A percentile compares a stretch with the other conserved stretches of the same genome.
Evolutionary conservation across 2,113 vertebrate genomes (phyloP).

Genomic region (Oxyura jamaicensis): DNA sequence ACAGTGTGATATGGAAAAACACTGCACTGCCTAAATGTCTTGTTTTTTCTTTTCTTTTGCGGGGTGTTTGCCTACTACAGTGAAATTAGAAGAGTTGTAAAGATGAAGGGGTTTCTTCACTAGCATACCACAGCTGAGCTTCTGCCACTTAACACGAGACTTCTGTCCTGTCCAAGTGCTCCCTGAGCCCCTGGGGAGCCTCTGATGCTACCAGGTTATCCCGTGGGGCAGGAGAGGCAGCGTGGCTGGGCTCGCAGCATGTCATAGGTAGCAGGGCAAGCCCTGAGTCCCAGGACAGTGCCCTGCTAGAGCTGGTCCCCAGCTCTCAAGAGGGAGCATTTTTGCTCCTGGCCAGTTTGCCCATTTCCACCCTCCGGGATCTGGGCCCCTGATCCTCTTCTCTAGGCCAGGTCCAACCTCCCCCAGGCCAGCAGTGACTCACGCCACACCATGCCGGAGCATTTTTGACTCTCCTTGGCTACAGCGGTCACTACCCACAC

Average conservation of each 20-base stretch:
- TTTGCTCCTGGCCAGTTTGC: neutral
- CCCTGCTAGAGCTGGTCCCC: neutral
- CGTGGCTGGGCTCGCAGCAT: too few relatives aligned
- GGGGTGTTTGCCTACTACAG: neutral
- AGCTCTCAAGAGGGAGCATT: neutral
- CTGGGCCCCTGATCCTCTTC: rapidly evolving
- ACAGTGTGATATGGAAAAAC: rapidly evolving
- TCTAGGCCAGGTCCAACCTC: rapidly evolving
- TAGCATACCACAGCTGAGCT: neutral
- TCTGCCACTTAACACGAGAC: neutral
- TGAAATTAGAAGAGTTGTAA: neutral
- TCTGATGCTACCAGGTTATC: rapidly evolving
- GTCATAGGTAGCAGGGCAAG: neutral
- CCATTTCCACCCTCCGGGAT: rapidly evolving
- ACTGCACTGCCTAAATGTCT: neutral
- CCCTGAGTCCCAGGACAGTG: rapidly evolving
- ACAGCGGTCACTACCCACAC: neutral
- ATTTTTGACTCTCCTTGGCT: neutral
- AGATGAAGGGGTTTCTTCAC: neutral
- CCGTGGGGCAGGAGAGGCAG: rapidly evolving
- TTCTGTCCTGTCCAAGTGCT: neutral
- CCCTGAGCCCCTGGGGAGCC: neutral
- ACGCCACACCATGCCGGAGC: rapidly evolving
- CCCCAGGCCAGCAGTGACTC: neutral
- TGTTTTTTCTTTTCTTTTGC: neutral